Evolutionary conservation across 2,888 invertebrate genomes (phyloP), one percentile per base, ranked within the genome.

Genomic region (Sphaerophoria taeniata): DNA sequence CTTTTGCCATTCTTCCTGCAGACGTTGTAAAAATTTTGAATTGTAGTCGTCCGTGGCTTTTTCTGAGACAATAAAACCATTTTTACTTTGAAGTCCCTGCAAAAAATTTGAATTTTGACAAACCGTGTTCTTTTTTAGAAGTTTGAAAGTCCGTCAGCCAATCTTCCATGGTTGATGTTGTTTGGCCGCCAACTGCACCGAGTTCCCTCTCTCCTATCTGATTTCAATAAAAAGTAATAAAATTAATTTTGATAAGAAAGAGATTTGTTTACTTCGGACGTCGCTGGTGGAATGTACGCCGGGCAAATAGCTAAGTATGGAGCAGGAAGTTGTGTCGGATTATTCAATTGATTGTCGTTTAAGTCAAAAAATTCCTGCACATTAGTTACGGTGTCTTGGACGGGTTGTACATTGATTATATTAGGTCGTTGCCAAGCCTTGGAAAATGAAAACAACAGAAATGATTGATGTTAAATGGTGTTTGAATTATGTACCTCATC

Each of bases 1-100:
- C 90, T 95, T 95, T 79, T 95, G 95, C 96, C 97, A 96, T 91
- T 97, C 96, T 86, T 95, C 95, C 92, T 95, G 94, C 43, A 95
- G 90, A 14, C 93, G 93, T 78, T 94, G 92, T 95, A 95, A 95
- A 88, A 94, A 94, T 80, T 93, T 92, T 31, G 93, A 91, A 88
- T 95, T 95, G 49, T 91, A 91, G 89, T 93, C 95, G 88, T 94
- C 94, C 76, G 95, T 94, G 49, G 93, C 92, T 91, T 93, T 93
- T 88, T 93, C 93, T 88, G 61, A 65, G 73, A 70, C 61, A 9
- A 47, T 43, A 31, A 43, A 14, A 49, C 2, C 24, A 24, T 24
- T 24, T 24, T 24, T 24, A 2, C 2, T 56, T 11, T 51, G 9
- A 60, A n/a, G 16, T 14, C 6, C 7, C n/a, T 16, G 14, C 47